Evolutionary conservation across 2,797 vertebrate species (phyloP), one percentile per base, ranked within the genome.

Genomic region (Falco naumanni): DNA sequence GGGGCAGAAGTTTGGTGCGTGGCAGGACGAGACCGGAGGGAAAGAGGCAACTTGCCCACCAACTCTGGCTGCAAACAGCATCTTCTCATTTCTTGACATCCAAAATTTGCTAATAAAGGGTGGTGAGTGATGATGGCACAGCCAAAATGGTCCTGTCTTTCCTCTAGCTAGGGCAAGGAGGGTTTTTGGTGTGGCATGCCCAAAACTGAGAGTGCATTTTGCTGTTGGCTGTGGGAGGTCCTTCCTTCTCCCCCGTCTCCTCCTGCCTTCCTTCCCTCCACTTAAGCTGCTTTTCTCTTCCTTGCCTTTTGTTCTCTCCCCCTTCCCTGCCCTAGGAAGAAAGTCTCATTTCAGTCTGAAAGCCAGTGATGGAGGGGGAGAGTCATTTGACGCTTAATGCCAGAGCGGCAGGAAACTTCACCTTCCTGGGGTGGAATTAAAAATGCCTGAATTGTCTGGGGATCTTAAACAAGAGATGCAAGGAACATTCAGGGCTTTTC

Each of bases 371-470:
- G 78, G 78, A 96, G 77, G 80, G 78, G 93, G 81, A 93, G 89
- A 95, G 83, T 90, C 48, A 65, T 94, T 96, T 92, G 90, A 66
- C 53, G 33, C 78, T 95, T 83, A 97, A 85, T 96, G 76, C 93
- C 37, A 17, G 94, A 95, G 76, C 72, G 22, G 82, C 90, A 90
- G 90, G 91, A 95, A 93, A 91, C 93, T 86, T 97, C 89, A 91
- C 61, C 84, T 96, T 97, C 96, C 93, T 90, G 79, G 95, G 83
- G 74, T 90, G 87, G 90, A 97, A 96, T 92, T 95, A 90, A 95
- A 94, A 90, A 87, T 1, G 21, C 95, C 91, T 68, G 77, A 95
- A 97, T 96, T 87, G 89, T 97, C 93, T 97, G 91, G 85, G 61
- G 92, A 95, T 93, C 65, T 94, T 37, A 88, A 97, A 93, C 95